Evolutionary conservation across 2,113 vertebrate genomes (phyloP).

Genomic region (Nesogale talazaci): DNA sequence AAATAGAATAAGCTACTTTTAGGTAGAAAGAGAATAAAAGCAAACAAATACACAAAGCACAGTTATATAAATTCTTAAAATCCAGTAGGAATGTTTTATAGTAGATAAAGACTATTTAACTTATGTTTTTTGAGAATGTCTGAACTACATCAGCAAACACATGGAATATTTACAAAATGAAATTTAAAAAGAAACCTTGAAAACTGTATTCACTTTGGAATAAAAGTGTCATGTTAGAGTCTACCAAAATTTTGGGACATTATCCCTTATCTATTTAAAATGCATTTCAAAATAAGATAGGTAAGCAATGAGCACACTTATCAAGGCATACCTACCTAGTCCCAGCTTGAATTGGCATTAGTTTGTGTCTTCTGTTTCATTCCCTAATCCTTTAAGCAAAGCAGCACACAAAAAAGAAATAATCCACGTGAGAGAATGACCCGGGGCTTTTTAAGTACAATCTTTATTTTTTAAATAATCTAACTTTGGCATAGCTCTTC

Average conservation of each 20-base stretch:
- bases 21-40: constrained; percentile 18
- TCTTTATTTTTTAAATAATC: constrained; percentile 24
- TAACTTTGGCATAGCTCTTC: neutral
- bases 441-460: neutral
- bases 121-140: constrained; percentile 27
- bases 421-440: neutral
- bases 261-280: constrained; percentile 19
- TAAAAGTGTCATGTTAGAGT: too few species aligned
- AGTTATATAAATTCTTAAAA: constrained; percentile 44
- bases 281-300: neutral
- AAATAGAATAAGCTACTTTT: neutral
- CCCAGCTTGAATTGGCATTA: neutral
- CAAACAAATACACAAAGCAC: neutral
- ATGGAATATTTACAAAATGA: neutral
- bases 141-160: neutral
- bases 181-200: constrained; percentile 1
- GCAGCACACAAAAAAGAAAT: neutral
- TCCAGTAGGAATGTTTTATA: neutral
- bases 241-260: too few species aligned
- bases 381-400: neutral
- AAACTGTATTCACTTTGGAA: too few species aligned
- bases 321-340: neutral
- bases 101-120: constrained; percentile 49
- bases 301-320: neutral
- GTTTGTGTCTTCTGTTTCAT: neutral